Base-by-base conservation (phyloP, 1,140 invertebrate genomes). In the Melipona quadrifasciata region DNA sequence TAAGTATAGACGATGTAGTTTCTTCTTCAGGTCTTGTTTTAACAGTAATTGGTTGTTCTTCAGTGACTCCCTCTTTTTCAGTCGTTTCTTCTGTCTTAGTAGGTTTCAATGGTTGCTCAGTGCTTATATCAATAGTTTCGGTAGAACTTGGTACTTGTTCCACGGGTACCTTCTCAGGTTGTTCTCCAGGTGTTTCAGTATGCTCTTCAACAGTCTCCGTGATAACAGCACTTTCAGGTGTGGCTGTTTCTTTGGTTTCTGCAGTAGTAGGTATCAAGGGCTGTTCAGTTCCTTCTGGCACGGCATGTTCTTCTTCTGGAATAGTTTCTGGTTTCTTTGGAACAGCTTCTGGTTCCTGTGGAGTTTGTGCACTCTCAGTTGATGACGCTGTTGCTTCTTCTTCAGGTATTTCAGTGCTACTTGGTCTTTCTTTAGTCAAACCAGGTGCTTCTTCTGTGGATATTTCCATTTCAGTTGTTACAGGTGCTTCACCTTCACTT, bases 101-200 rank as follows among this genome's bases (percentile, higher is more conserved):
- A 47, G 64, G 21, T 65, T 34, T n/a, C 0, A 34, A 1, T 14
- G 87, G n/a, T 57, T 79, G 21, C n/a, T 89, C 86, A 0, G 61
- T 87, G 31, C 31, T 61, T 5, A 47, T 6, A 19, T 75, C 61
- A n/a, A 74, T 27, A 51, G 64, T 27, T 79, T 83, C 87, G 27
- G 75, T 84, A 21, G 84, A 67, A 55, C 85, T 87, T 19, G n/a
- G n/a, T 39, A 71, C 24, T 31, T 88, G 71, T 78, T 85, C 86
- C 14, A 71, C 83, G 0, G 82, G 34, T 5, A 65, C 24, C 64
- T 81, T 81, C 19, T 58, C 84, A 17, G 68, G 17, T 77, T 76
- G 64, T 53, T 74, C 34, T 51, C 76, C 68, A 0, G 67, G 51
- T 5, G 67, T 8, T 65, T 81, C 67, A 12, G 73, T 84, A 68